Evolutionary conservation across 1,140 invertebrate genomes (phyloP), one percentile per base, ranked within the genome.

Genomic region (Ganaspis sp.): DNA sequence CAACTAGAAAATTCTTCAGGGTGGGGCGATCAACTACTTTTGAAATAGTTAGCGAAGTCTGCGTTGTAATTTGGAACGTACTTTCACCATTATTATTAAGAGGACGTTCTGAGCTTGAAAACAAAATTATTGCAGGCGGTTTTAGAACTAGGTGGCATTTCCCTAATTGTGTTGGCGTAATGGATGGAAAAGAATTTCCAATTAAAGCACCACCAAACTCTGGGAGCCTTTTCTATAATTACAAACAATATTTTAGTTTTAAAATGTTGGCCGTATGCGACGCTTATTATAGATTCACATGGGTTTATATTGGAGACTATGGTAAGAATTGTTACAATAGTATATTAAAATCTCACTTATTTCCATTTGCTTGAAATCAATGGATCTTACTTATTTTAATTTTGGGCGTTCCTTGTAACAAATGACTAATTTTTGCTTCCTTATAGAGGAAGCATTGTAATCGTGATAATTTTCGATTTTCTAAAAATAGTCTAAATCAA

Each of bases 261-360:
- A 76, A 86, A 12, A 69, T 86, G 1, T 11, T 87, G 37, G 81
- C 81, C 9, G 54, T 37, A 5, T 76, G 58, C 42, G 81, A 83
- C 77, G 70, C 81, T 9, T n/a, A 54, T 12, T 77, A 74, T 34
- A n/a, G 71, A 17, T 83, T 83, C 45, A 73, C 69, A 4, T 75
- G 29, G 38, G 70, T 84, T n/a, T 78, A 83, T 45, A 37, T 77
- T 23, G 81, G 81, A 23, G 38, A 58, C 42, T 64, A 45, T 69
- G 81, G 81, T 26, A 58, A 58, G 23, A n/a, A n/a, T 58, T 42
- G 40, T 42, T 9, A 42, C 9, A 42, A 42, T 9, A 42, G 4
- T 38, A 9, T 38, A 38, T 5, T 38, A 9, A 38, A 38, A 5
- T 4, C 9, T 38, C 37, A 38, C 9, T 38, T 38, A 38, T 4